Conservation (phyloP, 2,113 vertebrate species). For the Toxotes jaculatrix region DNA sequence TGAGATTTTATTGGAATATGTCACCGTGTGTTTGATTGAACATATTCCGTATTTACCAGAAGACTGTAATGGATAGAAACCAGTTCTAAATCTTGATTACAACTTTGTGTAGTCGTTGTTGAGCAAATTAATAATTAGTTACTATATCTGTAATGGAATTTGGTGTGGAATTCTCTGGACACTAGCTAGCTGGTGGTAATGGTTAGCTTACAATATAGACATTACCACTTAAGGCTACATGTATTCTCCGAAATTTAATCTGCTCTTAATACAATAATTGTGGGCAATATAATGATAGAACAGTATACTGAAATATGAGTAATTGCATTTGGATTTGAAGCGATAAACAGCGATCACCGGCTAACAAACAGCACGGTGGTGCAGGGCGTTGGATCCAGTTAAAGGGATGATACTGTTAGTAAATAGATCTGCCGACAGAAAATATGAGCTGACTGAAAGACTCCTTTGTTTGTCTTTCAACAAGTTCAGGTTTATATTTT, state of each 20-base stretch:
- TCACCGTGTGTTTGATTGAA: background rate
- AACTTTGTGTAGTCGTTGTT: background rate
- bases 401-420: slow-evolving; percentile 58
- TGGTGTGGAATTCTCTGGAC: slow-evolving; percentile 13
- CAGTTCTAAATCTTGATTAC: background rate
- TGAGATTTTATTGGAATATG: background rate
- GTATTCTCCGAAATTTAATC: background rate
- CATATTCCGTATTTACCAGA: background rate
- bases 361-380: slow-evolving; percentile 59
- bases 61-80: fast-evolving
- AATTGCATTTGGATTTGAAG: background rate
- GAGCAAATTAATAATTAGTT: background rate
- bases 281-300: background rate
- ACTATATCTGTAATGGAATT: slow-evolving; percentile 15
- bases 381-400: slow-evolving; percentile 80
- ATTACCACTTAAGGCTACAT: background rate
- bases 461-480: slow-evolving; percentile 10
- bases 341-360: slow-evolving; percentile 3
- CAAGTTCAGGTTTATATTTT: background rate
- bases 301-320: background rate
- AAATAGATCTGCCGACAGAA: slow-evolving; percentile 61
- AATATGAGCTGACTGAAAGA: slow-evolving; percentile 19
- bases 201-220: background rate
- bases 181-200: slow-evolving; percentile 51
- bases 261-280: background rate